Base-by-base conservation (phyloP, 2,797 vertebrate genomes). In the Phaenicophaeus curvirostris region DNA sequence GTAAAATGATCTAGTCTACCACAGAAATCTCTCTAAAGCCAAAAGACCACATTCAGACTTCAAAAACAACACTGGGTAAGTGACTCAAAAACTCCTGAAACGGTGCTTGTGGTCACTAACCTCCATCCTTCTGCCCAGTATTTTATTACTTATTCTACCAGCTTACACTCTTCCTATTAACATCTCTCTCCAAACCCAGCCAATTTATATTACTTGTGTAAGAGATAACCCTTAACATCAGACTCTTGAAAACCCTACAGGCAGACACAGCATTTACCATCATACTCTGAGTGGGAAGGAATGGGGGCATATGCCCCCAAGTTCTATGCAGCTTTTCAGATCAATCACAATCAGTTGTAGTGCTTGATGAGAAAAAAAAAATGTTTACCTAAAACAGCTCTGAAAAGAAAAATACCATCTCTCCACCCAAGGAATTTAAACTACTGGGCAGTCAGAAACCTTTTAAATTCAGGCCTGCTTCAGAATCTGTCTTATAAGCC, bases 221-320 rank as follows among this genome's bases (percentile, higher is more conserved):
- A 41, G 30, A 81, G 24, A 8, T 7, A 51, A 74, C 30, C 21
- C 14, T 82, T 57, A 33, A 5, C 13, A 42, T 48, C 10, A 27
- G 1, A 0, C 24, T 69, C 30, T 28, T 58, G 27, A 53, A 93
- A 90, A 42, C 3, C 15, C 51, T 41, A 42, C 11, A 50, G 11
- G 11, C 15, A 53, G 41, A 44, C 0, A 33, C 6, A 78, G 17
- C 27, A 62, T 44, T 53, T 23, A 55, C 8, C 24, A 65, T 7
- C 17, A 41, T 21, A 42, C 24, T 33, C 30, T n/a, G 25, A 62
- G 54, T 5, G 35, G 11, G 4, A 39, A 39, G 13, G 39, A 39
- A 10, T 20, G 2, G 7, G 5, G 2, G 1, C 21, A 2, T 14
- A 35, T 3, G 42, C 1, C 11, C 27, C 58, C 67, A 61, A 71